Conservation (phyloP, 1,140 invertebrate genomes). For the Tetragnatha versicolor region DNA sequence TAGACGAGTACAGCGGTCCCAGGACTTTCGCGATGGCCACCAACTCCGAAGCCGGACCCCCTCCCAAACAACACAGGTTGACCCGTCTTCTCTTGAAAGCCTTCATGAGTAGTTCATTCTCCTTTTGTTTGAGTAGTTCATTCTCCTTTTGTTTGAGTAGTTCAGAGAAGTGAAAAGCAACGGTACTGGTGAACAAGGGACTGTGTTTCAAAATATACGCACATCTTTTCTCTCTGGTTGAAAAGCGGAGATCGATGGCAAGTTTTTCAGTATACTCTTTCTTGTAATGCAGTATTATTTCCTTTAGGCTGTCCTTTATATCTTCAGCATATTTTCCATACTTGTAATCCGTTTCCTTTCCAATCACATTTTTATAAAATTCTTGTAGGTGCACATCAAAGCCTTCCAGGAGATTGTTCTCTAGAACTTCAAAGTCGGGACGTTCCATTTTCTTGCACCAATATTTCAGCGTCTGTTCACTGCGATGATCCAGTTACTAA, state of each 20-base stretch:
- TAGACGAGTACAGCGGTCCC: not conserved
- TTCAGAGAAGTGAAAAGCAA: slow-evolving; percentile 7
- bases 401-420: not conserved
- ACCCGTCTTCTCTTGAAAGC: not conserved
- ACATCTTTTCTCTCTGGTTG: not conserved
- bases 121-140: too few species aligned
- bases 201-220: slow-evolving; percentile 30
- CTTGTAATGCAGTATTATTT: too few species aligned
- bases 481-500: too few species aligned
- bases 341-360: not conserved
- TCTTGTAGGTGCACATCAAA: slow-evolving; percentile 11
- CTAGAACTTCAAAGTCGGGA: too few species aligned
- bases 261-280: too few species aligned
- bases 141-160: too few species aligned
- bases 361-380: not conserved
- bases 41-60: slow-evolving; percentile 14
- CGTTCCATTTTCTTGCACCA: too few species aligned
- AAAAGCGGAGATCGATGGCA: not conserved
- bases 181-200: slow-evolving; percentile 26
- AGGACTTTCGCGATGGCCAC: slow-evolving; percentile 8
- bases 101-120: not conserved
- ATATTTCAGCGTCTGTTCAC: too few species aligned
- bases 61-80: slow-evolving; percentile 23
- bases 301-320: too few species aligned
- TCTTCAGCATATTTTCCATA: not conserved